Conservation (phyloP, 1,140 invertebrate species). For the Leptestheria dahalacensis region DNA sequence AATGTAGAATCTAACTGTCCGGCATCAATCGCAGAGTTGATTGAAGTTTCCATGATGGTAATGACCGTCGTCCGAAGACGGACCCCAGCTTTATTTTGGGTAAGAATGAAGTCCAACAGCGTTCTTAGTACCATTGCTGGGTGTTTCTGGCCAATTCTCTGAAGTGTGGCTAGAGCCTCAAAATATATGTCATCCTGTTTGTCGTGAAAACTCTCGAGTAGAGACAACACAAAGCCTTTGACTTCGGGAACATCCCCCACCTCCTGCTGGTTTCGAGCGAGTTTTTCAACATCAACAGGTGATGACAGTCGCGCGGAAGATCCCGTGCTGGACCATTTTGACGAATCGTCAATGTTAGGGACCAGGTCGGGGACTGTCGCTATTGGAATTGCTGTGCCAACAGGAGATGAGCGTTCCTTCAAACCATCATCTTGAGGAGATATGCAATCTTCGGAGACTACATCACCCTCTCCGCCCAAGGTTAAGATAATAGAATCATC, state of each 20-base stretch:
- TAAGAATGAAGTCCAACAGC: neutral
- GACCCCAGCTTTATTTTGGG: neutral
- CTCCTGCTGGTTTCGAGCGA: neutral
- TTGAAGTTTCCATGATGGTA: conserved; percentile 1
- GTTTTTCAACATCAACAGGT: conserved; percentile 1
- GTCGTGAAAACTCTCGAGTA: neutral
- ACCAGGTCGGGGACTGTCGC: neutral
- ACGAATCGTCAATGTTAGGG: neutral
- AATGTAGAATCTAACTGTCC: neutral
- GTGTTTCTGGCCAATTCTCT: conserved; percentile 1
- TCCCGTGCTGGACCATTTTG: neutral
- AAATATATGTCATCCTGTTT: conserved; percentile 2
- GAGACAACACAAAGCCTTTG: neutral
- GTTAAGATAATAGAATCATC: no score
- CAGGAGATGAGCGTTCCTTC: no score
- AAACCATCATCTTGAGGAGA: no score
- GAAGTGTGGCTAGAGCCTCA: neutral
- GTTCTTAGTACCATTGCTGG: conserved; percentile 1
- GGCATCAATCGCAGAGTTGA: conserved; percentile 1
- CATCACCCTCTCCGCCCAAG: no score
- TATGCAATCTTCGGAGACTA: no score
- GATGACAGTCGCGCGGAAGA: no score
- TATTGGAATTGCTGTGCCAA: no score
- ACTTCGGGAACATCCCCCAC: conserved; percentile 7
- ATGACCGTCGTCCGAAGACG: neutral